Evolutionary conservation across 2,797 vertebrate species (phyloP).

Genomic region (Sebastes trivittatus): DNA sequence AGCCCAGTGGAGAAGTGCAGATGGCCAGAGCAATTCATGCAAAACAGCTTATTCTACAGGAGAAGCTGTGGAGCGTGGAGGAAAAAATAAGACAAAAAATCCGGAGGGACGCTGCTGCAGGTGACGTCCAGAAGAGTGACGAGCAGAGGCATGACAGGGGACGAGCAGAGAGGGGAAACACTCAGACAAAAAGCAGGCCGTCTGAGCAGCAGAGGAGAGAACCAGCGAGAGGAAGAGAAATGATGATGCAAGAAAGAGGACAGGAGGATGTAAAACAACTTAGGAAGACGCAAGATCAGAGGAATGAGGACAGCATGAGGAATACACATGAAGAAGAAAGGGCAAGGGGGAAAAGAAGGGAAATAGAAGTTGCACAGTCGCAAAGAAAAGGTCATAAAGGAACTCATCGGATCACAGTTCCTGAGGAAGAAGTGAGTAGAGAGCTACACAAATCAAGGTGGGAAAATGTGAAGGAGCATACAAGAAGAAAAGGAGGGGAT

Average conservation of each 20-base stretch:
- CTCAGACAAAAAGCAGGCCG: constrained; percentile 16
- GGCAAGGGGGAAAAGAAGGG: constrained; percentile 10
- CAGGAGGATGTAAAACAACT: constrained; percentile 24
- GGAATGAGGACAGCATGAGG: constrained; percentile 24
- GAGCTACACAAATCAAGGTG: constrained; percentile 18
- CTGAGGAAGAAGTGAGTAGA: constrained; percentile 67
- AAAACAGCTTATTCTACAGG: constrained; percentile 80
- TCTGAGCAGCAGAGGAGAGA: constrained; percentile 35
- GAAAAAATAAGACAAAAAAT: constrained; percentile 78
- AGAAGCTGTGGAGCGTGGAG: constrained; percentile 83
- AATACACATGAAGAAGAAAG: constrained; percentile 34
- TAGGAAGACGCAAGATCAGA: constrained; percentile 22
- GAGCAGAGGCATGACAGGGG: constrained; percentile 21
- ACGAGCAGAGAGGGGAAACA: constrained; percentile 19
- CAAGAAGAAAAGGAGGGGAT: not conserved
- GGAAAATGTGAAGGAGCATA: constrained; percentile 12
- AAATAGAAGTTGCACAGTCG: constrained; percentile 35
- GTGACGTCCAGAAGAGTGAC: constrained; percentile 40
- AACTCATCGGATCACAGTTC: not conserved
- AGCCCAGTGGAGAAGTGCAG: constrained; percentile 42
- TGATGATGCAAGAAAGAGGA: constrained; percentile 17
- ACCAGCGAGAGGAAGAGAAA: constrained; percentile 20
- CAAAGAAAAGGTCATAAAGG: constrained; percentile 3
- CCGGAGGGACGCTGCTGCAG: constrained; percentile 63
- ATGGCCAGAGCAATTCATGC: constrained; percentile 80